A percentile compares a stretch with the other conserved stretches of the same genome.
Conservation (phyloP, 2,797 vertebrate genomes). For the Sebastes vulpes region DNA sequence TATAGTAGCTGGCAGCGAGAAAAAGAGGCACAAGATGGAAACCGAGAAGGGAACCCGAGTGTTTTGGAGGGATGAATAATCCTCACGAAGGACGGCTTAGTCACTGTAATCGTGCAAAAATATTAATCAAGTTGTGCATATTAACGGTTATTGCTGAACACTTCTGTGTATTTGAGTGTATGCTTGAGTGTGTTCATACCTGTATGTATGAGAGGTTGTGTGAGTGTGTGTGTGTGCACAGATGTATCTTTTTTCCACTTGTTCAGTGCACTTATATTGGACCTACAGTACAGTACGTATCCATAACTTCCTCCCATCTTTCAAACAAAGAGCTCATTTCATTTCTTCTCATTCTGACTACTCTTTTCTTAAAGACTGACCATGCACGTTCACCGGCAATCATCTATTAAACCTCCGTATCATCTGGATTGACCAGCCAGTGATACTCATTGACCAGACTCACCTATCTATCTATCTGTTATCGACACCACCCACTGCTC, state of each 20-base stretch:
- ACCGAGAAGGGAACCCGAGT: conserved; percentile 38
- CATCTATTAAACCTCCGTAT: conserved; percentile 13
- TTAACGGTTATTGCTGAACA: conserved; percentile 79
- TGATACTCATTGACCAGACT: conserved; percentile 32
- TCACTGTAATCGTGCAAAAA: conserved; percentile 79
- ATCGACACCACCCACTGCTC: conserved; percentile 25
- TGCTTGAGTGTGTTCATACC: conserved; percentile 59
- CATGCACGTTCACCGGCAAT: conserved; percentile 13
- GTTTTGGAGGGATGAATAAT: conserved; percentile 44
- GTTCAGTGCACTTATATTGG: conserved; percentile 84
- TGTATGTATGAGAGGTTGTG: conserved; percentile 57
- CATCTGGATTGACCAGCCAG: conserved; percentile 27
- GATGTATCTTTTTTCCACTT: conserved; percentile 69
- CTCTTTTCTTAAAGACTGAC: conserved; percentile 36
- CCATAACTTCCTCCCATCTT: conserved; percentile 55
- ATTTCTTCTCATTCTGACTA: conserved; percentile 20
- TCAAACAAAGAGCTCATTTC: conserved; percentile 49
- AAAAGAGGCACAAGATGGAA: conserved; percentile 19
- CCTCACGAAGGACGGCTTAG: conserved; percentile 65
- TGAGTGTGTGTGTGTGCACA: conserved; percentile 56
- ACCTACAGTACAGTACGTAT: conserved; percentile 79
- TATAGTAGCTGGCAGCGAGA: conserved; percentile 34
- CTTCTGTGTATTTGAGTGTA: conserved; percentile 67
- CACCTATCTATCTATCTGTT: conserved; percentile 14
- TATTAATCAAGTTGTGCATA: conserved; percentile 83